A percentile compares a stretch with the other conserved stretches of the same genome.
phyloP scores from a whole-genome alignment of 2,888 invertebrate species.

The Agrotis puta region DNA sequence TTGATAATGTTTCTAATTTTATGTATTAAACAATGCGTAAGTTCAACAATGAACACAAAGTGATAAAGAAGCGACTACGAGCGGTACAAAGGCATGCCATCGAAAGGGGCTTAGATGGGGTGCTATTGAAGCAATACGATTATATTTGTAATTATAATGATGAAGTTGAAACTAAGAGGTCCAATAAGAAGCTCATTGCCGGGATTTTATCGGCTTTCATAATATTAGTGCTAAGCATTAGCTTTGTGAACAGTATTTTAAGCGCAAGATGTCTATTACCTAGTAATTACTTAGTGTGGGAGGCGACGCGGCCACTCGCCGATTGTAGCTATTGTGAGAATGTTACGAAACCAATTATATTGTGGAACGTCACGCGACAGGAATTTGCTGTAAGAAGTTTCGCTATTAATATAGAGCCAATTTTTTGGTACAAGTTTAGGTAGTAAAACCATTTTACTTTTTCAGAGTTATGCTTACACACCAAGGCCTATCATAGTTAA shows the following conservation, averaged over 20 bases:
- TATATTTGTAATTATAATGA: constrained; percentile 74
- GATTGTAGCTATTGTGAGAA: constrained; percentile 95
- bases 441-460: constrained; percentile 47
- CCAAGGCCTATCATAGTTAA: constrained; percentile 95
- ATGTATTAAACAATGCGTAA: constrained; percentile 59
- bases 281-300: constrained; percentile 96
- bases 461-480: constrained; percentile 93
- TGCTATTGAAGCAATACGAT: constrained; percentile 74
- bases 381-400: constrained; percentile 91
- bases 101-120: constrained; percentile 73
- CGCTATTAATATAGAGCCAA: constrained; percentile 35
- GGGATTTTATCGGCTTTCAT: constrained; percentile 70
- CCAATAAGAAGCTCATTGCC: constrained; percentile 72
- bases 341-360: constrained; percentile 92
- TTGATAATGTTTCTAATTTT: constrained; percentile 48
- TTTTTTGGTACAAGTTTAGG: constrained; percentile 24
- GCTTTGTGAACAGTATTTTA: constrained; percentile 80
- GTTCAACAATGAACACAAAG: constrained; percentile 37
- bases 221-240: constrained; percentile 73
- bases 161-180: constrained; percentile 66
- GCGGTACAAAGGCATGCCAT: constrained; percentile 77
- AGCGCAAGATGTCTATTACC: constrained; percentile 94
- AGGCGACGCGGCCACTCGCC: constrained; percentile 95
- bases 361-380: constrained; percentile 93
- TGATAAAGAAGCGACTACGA: constrained; percentile 66